Evolutionary conservation across 2,113 vertebrate genomes (phyloP).

Genomic region (Bufo gargarizans): DNA sequence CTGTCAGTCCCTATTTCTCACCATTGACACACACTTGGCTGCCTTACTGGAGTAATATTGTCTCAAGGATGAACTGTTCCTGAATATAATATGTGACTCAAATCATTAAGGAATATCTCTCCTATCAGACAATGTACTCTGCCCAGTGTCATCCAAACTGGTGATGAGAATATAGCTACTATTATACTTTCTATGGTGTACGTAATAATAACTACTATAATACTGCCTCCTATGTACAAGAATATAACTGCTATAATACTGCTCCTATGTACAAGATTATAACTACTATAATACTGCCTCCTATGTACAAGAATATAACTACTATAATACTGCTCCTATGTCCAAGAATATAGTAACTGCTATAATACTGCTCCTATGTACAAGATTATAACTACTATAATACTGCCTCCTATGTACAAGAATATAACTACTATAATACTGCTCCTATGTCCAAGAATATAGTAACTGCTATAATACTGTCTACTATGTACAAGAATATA

Average conservation of each 20-base stretch:
- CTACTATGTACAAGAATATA: neutral
- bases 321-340: too few species aligned
- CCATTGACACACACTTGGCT: conserved; percentile 14
- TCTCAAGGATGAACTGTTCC: conserved; percentile 43
- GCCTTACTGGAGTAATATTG: conserved; percentile 11
- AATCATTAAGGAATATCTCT: neutral
- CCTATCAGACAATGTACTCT: neutral
- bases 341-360: too few species aligned
- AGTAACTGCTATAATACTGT: neutral
- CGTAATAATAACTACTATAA: neutral
- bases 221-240: neutral
- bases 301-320: too few species aligned
- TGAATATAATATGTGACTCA: conserved; percentile 1
- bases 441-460: neutral
- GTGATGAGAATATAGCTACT: neutral
- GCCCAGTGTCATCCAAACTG: neutral
- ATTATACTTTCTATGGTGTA: neutral
- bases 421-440: conserved; percentile 13
- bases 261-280: conserved; percentile 3
- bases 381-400: too few species aligned
- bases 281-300: conserved; percentile 14
- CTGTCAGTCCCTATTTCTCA: conserved; percentile 36
- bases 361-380: too few species aligned
- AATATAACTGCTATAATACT: conserved; percentile 14
- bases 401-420: neutral